Conservation (phyloP, 1,140 invertebrate genomes). For the Eufriesea mexicana region DNA sequence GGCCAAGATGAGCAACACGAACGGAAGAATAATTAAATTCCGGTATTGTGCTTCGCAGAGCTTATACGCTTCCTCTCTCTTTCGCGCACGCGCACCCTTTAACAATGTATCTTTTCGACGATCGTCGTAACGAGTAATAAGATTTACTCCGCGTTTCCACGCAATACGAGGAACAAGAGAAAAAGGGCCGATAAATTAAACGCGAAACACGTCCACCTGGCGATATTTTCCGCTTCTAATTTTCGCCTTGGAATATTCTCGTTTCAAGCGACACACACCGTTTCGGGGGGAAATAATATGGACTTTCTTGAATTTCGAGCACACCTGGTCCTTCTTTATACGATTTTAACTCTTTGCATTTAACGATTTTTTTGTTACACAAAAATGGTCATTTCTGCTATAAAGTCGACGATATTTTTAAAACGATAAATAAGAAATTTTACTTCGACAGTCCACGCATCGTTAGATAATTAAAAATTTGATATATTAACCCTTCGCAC, state of each 20-base stretch:
- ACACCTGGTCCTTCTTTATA: no score
- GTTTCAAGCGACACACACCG: not conserved
- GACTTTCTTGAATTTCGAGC: no score
- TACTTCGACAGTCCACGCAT: no score
- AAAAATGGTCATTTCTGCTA: no score
- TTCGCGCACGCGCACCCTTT: not conserved
- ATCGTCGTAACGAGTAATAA: slow-evolving; percentile 4
- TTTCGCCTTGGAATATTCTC: no score
- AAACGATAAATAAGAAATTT: no score
- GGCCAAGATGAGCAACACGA: slow-evolving; percentile 51
- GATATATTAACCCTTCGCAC: no score
- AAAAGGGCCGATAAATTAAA: not conserved
- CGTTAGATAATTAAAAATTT: no score
- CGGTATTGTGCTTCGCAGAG: slow-evolving; percentile 51
- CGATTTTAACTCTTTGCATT: no score
- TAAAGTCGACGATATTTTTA: no score
- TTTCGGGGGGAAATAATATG: no score
- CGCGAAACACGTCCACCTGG: not conserved
- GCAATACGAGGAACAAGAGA: not conserved
- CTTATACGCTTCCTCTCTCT: not conserved
- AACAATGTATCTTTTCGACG: slow-evolving; percentile 50
- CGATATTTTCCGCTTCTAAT: not conserved
- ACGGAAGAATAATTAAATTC: slow-evolving; percentile 73
- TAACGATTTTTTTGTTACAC: no score
- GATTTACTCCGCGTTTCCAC: not conserved